These are phyloP conservation scores for Erynnis tages DNA, from an alignment of 2,888 invertebrate genomes.

Conservation along the genomic window DNA sequence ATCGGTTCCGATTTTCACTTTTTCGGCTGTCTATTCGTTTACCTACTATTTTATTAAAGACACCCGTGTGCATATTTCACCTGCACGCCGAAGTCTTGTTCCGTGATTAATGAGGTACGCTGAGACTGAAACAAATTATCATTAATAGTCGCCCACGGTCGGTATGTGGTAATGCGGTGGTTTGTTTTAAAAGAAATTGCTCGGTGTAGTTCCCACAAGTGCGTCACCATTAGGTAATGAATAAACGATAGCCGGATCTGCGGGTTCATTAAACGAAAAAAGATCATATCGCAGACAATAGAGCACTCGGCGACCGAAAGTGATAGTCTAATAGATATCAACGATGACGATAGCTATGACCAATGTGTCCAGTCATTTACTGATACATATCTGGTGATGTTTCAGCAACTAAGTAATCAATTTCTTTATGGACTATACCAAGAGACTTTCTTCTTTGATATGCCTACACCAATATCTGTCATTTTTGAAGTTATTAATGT, in stretches of 20 bases:
- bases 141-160: constrained; percentile 36
- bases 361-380: constrained; percentile 57
- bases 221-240: constrained; percentile 71
- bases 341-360: constrained; percentile 57
- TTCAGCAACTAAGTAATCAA: not conserved
- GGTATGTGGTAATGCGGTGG: constrained; percentile 32
- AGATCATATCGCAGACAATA: constrained; percentile 74
- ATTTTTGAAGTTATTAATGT: no score
- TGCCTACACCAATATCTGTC: no score
- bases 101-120: constrained; percentile 14
- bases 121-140: constrained; percentile 21
- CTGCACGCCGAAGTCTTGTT: constrained; percentile 14
- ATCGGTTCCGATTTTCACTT: constrained; percentile 17
- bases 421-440: no score
- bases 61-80: constrained; percentile 16
- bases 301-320: constrained; percentile 72
- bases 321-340: constrained; percentile 74
- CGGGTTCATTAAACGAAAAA: constrained; percentile 71
- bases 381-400: constrained; percentile 16
- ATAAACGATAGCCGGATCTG: constrained; percentile 64
- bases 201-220: constrained; percentile 64
- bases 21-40: not conserved
- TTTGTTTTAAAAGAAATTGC: constrained; percentile 53
- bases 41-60: not conserved
- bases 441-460: no score